Evolutionary conservation across 2,797 vertebrate genomes (phyloP).

Genomic region (Platyrinchus mystaceus): DNA sequence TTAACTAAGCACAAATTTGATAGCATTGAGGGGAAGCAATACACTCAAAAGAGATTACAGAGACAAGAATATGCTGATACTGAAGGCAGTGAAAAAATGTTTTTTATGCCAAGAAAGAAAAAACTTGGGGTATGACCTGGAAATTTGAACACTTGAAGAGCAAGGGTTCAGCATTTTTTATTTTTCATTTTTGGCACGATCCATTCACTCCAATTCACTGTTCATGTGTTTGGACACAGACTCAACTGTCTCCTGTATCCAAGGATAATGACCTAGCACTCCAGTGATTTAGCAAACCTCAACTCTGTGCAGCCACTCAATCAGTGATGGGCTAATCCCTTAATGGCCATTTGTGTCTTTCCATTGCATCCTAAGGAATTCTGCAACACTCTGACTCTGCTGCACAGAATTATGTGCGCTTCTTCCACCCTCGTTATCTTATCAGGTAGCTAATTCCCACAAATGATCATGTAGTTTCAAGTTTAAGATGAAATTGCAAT

Average conservation of each 20-base stretch:
- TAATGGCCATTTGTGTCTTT: constrained; percentile 79
- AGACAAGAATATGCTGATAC: constrained; percentile 68
- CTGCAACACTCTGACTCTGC: constrained; percentile 64
- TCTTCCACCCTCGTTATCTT: constrained; percentile 72
- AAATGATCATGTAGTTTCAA: constrained; percentile 75
- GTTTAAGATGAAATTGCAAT: constrained; percentile 68
- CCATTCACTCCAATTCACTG: constrained; percentile 60
- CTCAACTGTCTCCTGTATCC: constrained; percentile 67
- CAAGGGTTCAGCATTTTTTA: constrained; percentile 57
- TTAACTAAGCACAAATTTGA: constrained; percentile 57
- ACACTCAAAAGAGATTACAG: constrained; percentile 55
- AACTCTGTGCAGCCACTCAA: constrained; percentile 45
- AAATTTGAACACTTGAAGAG: constrained; percentile 54
- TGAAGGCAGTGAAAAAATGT: constrained; percentile 35
- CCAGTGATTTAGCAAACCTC: constrained; percentile 76
- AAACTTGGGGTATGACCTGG: constrained; percentile 61
- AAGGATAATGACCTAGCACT: constrained; percentile 70
- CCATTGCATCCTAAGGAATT: constrained; percentile 64
- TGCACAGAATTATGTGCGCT: constrained; percentile 54
- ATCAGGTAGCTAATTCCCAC: constrained; percentile 79
- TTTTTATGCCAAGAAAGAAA: constrained; percentile 49
- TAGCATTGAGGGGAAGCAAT: constrained; percentile 54
- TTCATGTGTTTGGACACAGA: constrained; percentile 61
- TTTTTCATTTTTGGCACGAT: constrained; percentile 47
- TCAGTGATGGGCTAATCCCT: constrained; percentile 77